Conservation (phyloP, 2,888 invertebrate species). For the Argyra leucocephala region DNA sequence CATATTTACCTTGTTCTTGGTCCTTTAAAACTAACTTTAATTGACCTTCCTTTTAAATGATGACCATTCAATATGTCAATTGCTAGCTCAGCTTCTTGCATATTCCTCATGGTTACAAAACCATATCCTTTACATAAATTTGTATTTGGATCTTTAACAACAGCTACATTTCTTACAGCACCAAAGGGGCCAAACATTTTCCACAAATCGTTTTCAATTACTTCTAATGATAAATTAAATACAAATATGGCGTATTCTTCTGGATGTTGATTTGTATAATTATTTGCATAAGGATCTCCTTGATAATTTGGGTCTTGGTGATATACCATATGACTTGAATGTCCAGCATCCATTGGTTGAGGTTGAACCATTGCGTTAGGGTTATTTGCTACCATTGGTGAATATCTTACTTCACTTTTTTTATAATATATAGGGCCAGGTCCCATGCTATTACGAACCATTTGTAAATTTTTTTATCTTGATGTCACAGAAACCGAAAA, state of each 20-base stretch:
- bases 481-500: conserved; percentile 4
- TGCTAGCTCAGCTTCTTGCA: conserved; percentile 1
- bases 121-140: conserved; percentile 6
- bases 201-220: background rate
- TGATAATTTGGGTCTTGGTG: background rate
- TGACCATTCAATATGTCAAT: background rate
- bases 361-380: background rate
- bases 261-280: conserved; percentile 1
- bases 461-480: conserved; percentile 1
- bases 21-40: background rate
- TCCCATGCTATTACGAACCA: conserved; percentile 4
- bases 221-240: conserved; percentile 4
- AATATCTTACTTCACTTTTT: conserved; percentile 6
- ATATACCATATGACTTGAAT: conserved; percentile 6
- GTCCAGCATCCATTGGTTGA: conserved; percentile 6
- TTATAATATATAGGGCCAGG: conserved; percentile 6
- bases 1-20: background rate
- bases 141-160: conserved; percentile 1
- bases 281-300: conserved; percentile 3
- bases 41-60: background rate
- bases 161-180: conserved; percentile 6
- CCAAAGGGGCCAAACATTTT: background rate
- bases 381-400: background rate
- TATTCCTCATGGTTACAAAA: background rate
- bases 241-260: conserved; percentile 4